phyloP scores from a whole-genome alignment of 2,888 invertebrate genomes.

The Caenorhabditis japonica region DNA sequence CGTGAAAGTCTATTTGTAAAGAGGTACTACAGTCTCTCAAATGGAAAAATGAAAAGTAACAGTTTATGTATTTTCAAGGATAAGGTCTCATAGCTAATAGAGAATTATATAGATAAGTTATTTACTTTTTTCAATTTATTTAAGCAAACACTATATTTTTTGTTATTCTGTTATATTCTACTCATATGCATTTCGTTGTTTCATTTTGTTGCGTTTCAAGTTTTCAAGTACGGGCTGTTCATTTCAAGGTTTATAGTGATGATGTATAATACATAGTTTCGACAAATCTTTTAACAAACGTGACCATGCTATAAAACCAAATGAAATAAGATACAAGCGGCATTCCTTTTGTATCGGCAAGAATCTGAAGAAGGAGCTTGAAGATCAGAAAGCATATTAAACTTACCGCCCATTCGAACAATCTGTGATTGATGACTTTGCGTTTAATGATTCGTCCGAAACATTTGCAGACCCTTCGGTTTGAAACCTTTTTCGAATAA shows the following conservation, averaged over 20 bases:
- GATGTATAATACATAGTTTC: no score
- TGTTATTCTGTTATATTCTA: no score
- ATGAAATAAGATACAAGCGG: no score
- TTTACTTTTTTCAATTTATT: no score
- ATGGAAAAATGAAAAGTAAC: no score
- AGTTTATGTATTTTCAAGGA: no score
- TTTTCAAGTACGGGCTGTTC: slow-evolving; percentile 26
- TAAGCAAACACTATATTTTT: slow-evolving; percentile 6
- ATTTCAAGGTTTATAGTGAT: slow-evolving; percentile 26
- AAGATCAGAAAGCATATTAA: slow-evolving; percentile 49
- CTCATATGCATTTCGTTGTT: no score
- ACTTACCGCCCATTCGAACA: slow-evolving; percentile 50
- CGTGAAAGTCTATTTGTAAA: slow-evolving; percentile 14
- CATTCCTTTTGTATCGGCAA: slow-evolving; percentile 28
- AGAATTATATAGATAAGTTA: no score
- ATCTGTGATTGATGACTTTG: slow-evolving; percentile 43
- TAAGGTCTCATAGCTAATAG: no score
- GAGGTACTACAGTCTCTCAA: no score
- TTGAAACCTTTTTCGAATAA: slow-evolving; percentile 31
- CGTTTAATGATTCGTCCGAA: slow-evolving; percentile 27
- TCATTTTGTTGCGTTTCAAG: slow-evolving; percentile 5
- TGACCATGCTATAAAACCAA: slow-evolving; percentile 5
- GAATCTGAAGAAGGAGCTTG: slow-evolving; percentile 19
- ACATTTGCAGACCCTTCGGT: slow-evolving; percentile 26
- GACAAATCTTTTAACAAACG: no score